phyloP scores from a whole-genome alignment of 1,140 invertebrate genomes.

The Ooceraea biroi region DNA sequence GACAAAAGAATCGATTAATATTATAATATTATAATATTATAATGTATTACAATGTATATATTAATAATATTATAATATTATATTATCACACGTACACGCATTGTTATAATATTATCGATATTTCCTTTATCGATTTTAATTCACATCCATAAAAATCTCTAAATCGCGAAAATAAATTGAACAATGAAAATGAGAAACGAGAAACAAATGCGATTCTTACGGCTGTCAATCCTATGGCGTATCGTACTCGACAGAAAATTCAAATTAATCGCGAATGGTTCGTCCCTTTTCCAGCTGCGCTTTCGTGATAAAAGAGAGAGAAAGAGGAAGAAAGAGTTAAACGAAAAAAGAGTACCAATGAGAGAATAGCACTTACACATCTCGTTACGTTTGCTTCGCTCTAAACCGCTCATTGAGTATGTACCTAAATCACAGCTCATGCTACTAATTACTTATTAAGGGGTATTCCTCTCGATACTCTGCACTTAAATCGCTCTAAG shows the following conservation, averaged over 20 bases:
- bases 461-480: slow-evolving; percentile 70
- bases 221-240: not conserved
- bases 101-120: not conserved
- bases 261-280: slow-evolving; percentile 16
- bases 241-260: slow-evolving; percentile 6
- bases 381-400: slow-evolving; percentile 52
- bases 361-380: slow-evolving; percentile 44
- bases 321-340: not conserved
- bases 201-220: slow-evolving; percentile 22
- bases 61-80: slow-evolving; percentile 21
- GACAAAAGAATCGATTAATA: slow-evolving; percentile 11
- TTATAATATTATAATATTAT: slow-evolving; percentile 16
- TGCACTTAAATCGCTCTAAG: slow-evolving; percentile 67
- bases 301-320: slow-evolving; percentile 12
- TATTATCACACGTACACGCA: slow-evolving; percentile 5
- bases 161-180: not conserved
- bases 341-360: slow-evolving; percentile 31
- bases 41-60: not conserved
- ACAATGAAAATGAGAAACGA: not conserved
- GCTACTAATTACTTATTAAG: slow-evolving; percentile 85
- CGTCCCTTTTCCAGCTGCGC: not conserved
- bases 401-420: slow-evolving; percentile 82
- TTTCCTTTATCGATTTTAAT: not conserved
- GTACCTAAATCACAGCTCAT: slow-evolving; percentile 87
- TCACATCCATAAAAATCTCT: not conserved